phyloP scores from a whole-genome alignment of 2,797 vertebrate genomes.

The Rallus crepitans region DNA sequence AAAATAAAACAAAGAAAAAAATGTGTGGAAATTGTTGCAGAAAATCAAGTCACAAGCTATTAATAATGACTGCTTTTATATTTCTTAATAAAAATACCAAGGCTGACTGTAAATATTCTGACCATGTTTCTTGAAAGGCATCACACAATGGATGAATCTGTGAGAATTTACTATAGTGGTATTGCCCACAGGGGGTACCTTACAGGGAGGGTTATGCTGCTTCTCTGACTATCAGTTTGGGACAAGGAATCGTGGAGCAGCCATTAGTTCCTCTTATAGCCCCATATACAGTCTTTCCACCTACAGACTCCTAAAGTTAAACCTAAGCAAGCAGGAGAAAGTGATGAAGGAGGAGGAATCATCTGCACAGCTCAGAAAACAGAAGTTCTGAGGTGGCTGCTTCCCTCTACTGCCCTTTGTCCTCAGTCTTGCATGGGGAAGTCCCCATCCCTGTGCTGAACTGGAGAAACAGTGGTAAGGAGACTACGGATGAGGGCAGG shows the following conservation, averaged over 20 bases:
- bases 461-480: neutral
- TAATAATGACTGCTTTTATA: neutral
- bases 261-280: neutral
- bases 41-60: neutral
- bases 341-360: neutral
- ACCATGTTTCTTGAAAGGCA: neutral
- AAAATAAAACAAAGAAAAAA: neutral
- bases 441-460: rapidly evolving
- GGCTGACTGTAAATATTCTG: neutral
- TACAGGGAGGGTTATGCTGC: neutral
- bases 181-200: neutral
- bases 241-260: neutral
- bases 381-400: neutral
- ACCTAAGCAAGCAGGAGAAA: neutral
- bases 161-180: neutral
- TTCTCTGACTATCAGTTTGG: neutral
- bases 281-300: rapidly evolving
- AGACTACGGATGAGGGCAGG: neutral
- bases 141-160: neutral
- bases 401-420: neutral
- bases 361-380: neutral
- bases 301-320: neutral
- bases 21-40: neutral
- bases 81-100: neutral
- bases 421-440: neutral